Conservation (phyloP, 1,140 invertebrate genomes). For the Leptestheria dahalacensis region DNA sequence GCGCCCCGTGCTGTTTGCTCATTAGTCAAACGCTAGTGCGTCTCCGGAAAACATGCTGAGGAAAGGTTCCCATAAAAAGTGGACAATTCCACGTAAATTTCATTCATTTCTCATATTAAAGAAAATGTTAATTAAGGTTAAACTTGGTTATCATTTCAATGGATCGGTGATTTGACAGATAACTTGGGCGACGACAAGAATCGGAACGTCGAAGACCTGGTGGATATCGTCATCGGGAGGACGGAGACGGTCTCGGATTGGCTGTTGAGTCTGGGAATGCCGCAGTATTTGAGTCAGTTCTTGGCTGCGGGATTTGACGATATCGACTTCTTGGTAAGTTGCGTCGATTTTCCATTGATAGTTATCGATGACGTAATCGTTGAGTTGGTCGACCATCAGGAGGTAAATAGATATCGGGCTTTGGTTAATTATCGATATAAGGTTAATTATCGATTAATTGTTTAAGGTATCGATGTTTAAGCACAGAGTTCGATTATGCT, state of each 20-base stretch:
- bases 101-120: too few relatives aligned
- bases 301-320: conserved; percentile 81
- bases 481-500: too few relatives aligned
- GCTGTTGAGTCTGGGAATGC: conserved; percentile 57
- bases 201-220: not conserved
- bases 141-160: not conserved
- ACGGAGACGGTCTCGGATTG: conserved; percentile 47
- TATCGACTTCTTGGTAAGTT: conserved; percentile 81
- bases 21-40: not conserved
- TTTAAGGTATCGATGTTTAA: too few relatives aligned
- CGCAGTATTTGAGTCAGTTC: conserved; percentile 69
- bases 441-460: too few relatives aligned
- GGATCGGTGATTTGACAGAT: not conserved
- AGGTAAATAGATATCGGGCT: too few relatives aligned
- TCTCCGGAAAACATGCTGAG: not conserved
- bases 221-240: not conserved
- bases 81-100: not conserved
- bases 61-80: not conserved
- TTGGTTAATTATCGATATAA: too few relatives aligned
- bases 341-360: conserved; percentile 7
- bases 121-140: not conserved
- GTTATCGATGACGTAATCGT: too few relatives aligned
- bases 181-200: not conserved
- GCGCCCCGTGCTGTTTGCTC: not conserved
- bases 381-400: too few relatives aligned